A percentile compares a stretch with the other conserved stretches of the same genome.
These are phyloP conservation scores for Macrosiphum euphorbiae DNA, from an alignment of 2,888 invertebrate species.

Conservation along the genomic window DNA sequence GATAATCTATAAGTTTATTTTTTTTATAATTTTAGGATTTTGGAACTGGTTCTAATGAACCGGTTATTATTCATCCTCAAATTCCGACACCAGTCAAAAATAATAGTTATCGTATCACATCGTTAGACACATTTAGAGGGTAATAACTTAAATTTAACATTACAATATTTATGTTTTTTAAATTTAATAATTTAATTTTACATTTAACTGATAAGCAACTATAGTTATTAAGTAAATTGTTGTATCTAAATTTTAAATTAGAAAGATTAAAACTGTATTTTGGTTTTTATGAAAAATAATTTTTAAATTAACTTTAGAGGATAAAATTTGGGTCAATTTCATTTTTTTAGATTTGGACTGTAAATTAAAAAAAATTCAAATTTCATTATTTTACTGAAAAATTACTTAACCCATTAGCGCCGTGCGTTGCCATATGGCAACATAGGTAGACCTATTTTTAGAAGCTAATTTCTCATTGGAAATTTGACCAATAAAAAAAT, in stretches of 20 bases:
- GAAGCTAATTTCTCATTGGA: no score
- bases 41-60: conserved; percentile 68
- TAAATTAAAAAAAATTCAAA: not conserved
- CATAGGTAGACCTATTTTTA: no score
- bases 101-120: conserved; percentile 70
- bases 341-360: not conserved
- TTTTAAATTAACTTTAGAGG: not conserved
- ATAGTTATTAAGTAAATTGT: not conserved
- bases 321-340: not conserved
- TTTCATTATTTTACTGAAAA: no score
- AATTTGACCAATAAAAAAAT: no score
- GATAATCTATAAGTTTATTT: conserved; percentile 24
- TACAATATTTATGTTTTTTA: conserved; percentile 10
- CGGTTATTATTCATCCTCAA: conserved; percentile 65
- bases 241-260: not conserved
- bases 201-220: not conserved
- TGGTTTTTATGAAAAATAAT: not conserved
- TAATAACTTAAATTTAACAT: conserved; percentile 67
- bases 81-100: conserved; percentile 66
- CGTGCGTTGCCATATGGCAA: no score
- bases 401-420: no score
- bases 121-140: conserved; percentile 71
- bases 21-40: conserved; percentile 68
- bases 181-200: not conserved
- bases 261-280: not conserved